Conservation (phyloP, 2,797 vertebrate genomes). For the Martes flavigula region DNA sequence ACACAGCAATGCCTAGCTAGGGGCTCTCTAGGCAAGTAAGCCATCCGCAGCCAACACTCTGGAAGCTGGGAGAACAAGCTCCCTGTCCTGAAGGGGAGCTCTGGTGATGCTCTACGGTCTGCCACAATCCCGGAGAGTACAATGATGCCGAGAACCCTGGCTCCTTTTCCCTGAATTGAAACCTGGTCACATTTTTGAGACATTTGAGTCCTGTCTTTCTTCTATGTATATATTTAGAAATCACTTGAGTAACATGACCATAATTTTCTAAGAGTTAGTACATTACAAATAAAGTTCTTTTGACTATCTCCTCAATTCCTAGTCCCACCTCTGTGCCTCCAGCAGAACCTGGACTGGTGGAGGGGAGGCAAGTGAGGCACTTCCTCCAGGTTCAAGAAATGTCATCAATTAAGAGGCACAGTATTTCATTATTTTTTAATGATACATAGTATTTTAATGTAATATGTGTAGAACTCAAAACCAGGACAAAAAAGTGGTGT, state of each 20-base stretch:
- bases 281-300: neutral
- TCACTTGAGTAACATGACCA: neutral
- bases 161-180: neutral
- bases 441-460: neutral
- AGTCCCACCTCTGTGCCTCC: neutral
- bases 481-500: neutral
- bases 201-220: neutral
- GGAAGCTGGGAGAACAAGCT: neutral
- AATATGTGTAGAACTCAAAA: neutral
- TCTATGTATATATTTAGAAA: neutral
- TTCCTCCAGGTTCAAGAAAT: neutral
- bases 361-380: neutral
- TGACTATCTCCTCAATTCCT: neutral
- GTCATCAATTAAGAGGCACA: neutral
- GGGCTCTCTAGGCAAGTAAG: neutral
- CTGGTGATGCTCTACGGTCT: neutral
- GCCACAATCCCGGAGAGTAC: neutral
- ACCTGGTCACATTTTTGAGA: neutral
- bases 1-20: neutral
- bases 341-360: neutral
- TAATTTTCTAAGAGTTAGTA: constrained; percentile 14
- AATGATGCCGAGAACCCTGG: neutral
- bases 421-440: neutral
- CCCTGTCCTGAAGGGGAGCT: neutral
- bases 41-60: neutral